A percentile compares a stretch with the other conserved stretches of the same genome.
Evolutionary conservation across 92 coral and sea anemone genomes (phyloP).

Genomic region (Umimayanthus chanpuru): DNA sequence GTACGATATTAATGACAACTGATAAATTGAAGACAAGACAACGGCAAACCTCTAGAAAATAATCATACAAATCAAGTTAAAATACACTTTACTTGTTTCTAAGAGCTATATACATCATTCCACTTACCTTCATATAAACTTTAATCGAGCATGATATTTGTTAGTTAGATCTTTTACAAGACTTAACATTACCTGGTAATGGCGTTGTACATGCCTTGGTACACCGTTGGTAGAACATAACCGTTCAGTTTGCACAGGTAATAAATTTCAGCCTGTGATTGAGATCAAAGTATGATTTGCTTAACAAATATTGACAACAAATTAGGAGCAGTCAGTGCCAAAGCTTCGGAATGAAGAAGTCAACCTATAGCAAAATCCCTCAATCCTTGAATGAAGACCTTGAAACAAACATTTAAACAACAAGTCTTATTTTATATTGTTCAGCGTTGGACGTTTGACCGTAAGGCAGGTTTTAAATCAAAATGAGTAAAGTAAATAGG

Average conservation of each 20-base stretch:
- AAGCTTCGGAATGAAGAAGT: too few relatives aligned
- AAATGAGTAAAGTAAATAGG: too few relatives aligned
- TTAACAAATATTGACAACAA: too few relatives aligned
- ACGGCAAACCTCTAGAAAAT: not conserved
- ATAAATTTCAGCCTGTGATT: constrained; percentile 81
- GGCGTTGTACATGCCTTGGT: constrained; percentile 97
- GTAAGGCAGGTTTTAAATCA: too few relatives aligned
- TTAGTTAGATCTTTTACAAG: not conserved
- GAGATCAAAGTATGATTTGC: not conserved
- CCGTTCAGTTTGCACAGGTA: constrained; percentile 78
- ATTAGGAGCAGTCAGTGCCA: too few relatives aligned
- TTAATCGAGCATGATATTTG: not conserved
- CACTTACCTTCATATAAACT: not conserved
- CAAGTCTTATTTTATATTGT: too few relatives aligned
- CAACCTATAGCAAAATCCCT: too few relatives aligned
- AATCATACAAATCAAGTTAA: not conserved
- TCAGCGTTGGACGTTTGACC: too few relatives aligned
- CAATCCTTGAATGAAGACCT: too few relatives aligned
- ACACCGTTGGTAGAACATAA: constrained; percentile 89
- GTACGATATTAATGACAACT: not conserved
- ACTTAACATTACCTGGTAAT: constrained; percentile 68
- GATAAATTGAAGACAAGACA: not conserved
- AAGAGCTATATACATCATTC: not conserved
- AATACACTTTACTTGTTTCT: not conserved
- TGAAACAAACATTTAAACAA: too few relatives aligned